A percentile compares a stretch with the other conserved stretches of the same genome.
Conservation (phyloP, 2,888 invertebrate genomes). For the Leptinotarsa rubiginosa region DNA sequence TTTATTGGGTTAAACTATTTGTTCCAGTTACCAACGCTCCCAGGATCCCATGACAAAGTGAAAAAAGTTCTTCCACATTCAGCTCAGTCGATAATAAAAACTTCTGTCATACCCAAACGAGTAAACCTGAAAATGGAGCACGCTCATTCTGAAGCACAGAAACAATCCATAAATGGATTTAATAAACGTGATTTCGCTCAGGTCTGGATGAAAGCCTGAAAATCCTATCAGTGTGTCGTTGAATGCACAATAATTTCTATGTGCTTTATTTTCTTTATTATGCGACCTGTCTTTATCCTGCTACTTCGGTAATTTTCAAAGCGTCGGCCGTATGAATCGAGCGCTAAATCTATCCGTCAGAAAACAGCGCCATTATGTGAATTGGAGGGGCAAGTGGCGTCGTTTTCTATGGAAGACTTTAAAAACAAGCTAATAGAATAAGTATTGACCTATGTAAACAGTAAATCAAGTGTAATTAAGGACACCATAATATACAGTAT, state of each 20-base stretch:
- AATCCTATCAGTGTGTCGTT: constrained; percentile 50
- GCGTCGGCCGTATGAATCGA: constrained; percentile 57
- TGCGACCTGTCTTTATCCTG: constrained; percentile 55
- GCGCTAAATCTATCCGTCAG: constrained; percentile 59
- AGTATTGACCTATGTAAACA: too few relatives aligned
- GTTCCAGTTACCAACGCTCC: too few relatives aligned
- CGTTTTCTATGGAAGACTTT: neutral
- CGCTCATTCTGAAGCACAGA: constrained; percentile 15
- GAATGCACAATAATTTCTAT: constrained; percentile 55
- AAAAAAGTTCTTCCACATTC: neutral
- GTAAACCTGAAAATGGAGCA: constrained; percentile 26
- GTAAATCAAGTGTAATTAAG: too few relatives aligned
- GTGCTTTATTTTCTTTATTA: constrained; percentile 54
- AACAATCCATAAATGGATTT: constrained; percentile 45
- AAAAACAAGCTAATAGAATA: neutral
- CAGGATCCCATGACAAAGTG: too few relatives aligned
- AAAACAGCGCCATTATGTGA: constrained; percentile 61
- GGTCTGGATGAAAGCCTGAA: constrained; percentile 42
- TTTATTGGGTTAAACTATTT: too few relatives aligned
- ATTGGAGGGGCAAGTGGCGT: constrained; percentile 46
- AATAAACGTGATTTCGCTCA: constrained; percentile 42
- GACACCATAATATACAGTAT: too few relatives aligned
- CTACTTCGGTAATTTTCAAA: constrained; percentile 61
- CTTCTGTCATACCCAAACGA: neutral
- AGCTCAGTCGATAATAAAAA: neutral